Base-by-base conservation (phyloP, 2,797 vertebrate species). In the Lutjanus argentimaculatus region DNA sequence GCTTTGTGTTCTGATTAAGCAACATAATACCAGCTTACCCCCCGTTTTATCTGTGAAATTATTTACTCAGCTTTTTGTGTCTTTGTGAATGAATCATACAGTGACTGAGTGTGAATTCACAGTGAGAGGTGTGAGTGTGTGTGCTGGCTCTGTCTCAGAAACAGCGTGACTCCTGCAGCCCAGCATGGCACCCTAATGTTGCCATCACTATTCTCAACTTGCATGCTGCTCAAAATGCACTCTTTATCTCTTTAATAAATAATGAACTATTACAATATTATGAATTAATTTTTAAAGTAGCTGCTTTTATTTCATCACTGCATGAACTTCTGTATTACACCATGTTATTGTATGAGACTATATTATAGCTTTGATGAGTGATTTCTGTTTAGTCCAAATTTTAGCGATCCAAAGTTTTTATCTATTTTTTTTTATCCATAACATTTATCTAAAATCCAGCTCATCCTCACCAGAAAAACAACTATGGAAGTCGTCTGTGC, bases 41-140 rank as follows among this genome's bases (percentile, higher is more conserved):
- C 36, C 0, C 0, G 2, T 57, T 36, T 80, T 30, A 72, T 68
- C 52, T 42, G 56, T 62, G 30, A 69, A 46, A 40, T 51, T 4
- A 11, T 56, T 70, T 40, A 45, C n/a, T 56, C n/a, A 16, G 66
- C 15, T 72, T 42, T 52, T 48, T 25, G 16, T 56, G 15, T 77
- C 15, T 67, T 58, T 68, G 70, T 58, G 66, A 74, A 74, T 67
- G 67, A 82, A 11, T 72, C 66, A 56, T 30, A 3, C 14, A 13
- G 2, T 36, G 19, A 52, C 19, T 51, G n/a, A 57, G 68, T 36
- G 67, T 48, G 48, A 42, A 61, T 58, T 65, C 14, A 68, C 55
- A 56, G 42, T 21, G 49, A 68, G 58, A 62, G 55, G 36, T 64
- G 63, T 66, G 42, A 59, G 45, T 15, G 71, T 59, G 25, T 19